Percentiles rank a stretch among this genome's conserved stretches.
These are phyloP conservation scores for Drosophila glabriapex DNA, from an alignment of 2,888 invertebrate genomes.

Conservation along the genomic window DNA sequence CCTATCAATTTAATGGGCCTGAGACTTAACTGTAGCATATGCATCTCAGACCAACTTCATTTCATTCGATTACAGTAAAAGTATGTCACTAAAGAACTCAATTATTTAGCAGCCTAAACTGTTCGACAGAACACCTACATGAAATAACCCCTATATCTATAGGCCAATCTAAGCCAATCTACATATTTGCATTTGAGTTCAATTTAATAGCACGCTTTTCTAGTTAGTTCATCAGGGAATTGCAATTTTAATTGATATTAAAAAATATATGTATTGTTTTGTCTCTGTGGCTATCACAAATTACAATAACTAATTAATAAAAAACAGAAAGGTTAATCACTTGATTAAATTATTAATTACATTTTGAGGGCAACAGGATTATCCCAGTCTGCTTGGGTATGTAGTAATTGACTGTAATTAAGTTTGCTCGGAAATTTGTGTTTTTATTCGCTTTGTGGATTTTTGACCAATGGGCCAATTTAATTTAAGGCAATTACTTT, in stretches of 20 bases:
- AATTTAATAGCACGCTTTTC: constrained; percentile 16
- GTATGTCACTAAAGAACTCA: constrained; percentile 34
- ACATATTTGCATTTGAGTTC: neutral
- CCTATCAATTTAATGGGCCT: constrained; percentile 35
- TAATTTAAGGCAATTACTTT: neutral
- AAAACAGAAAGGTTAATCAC: neutral
- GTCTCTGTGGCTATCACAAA: neutral
- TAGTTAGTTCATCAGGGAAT: neutral
- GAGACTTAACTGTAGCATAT: constrained; percentile 21
- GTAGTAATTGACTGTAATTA: neutral
- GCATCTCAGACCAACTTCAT: constrained; percentile 19
- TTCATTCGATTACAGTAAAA: constrained; percentile 43
- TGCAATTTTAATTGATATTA: constrained; percentile 10
- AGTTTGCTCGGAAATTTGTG: neutral
- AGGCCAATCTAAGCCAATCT: neutral
- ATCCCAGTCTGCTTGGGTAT: neutral
- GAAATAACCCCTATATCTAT: neutral
- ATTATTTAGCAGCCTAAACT: constrained; percentile 4
- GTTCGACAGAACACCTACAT: neutral
- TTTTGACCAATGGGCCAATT: neutral
- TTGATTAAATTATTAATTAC: neutral
- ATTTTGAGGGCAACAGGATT: neutral
- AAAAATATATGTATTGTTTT: neutral
- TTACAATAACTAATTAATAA: constrained; percentile 15
- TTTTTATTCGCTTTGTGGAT: neutral